These are phyloP conservation scores for Notiomystis cincta DNA, from an alignment of 2,113 vertebrate genomes.

Conservation along the genomic window DNA sequence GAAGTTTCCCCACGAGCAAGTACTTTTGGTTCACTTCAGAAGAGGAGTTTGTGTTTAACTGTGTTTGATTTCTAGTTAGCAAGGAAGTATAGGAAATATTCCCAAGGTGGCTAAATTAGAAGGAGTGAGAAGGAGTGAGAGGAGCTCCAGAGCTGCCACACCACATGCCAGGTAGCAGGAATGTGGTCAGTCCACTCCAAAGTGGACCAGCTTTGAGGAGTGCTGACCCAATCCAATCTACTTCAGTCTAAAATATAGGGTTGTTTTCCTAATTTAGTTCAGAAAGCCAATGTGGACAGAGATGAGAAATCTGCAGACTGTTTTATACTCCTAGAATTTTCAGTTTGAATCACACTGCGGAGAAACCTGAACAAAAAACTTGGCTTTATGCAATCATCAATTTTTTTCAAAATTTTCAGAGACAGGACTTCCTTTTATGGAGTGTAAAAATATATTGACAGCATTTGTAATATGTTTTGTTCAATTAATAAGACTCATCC, in stretches of 20 bases:
- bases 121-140: not conserved
- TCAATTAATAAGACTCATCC: not conserved
- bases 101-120: not conserved
- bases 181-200: not conserved
- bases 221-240: not conserved
- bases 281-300: not conserved
- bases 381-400: not conserved
- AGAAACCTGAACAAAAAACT: not conserved
- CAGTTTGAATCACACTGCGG: not conserved
- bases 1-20: not conserved
- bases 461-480: not conserved
- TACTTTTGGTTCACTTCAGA: not conserved
- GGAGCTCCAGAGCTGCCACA: not conserved
- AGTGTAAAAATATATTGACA: not conserved
- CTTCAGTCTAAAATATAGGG: not conserved
- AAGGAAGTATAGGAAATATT: not conserved
- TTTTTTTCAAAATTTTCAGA: not conserved
- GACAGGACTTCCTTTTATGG: not conserved
- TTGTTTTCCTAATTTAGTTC: not conserved
- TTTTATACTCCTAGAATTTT: not conserved
- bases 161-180: not conserved
- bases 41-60: not conserved
- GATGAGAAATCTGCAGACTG: not conserved
- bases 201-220: not conserved
- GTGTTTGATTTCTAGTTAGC: not conserved